Evolutionary conservation across 2,797 vertebrate species (phyloP).

Genomic region (Sebastes matsubarae): DNA sequence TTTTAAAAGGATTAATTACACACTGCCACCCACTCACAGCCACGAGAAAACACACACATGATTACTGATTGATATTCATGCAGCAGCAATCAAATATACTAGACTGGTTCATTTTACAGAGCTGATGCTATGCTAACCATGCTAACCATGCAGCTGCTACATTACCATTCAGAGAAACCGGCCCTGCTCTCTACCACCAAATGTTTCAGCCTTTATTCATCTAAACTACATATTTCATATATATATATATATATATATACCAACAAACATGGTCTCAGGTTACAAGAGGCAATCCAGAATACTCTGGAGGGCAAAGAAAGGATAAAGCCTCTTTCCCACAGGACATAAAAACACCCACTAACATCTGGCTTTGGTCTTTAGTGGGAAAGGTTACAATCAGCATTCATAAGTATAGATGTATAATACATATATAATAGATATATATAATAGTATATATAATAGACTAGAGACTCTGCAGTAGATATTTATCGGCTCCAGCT

Average conservation of each 20-base stretch:
- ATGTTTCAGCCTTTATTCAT: not conserved
- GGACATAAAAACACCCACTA: too few relatives aligned
- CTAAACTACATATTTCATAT: not conserved
- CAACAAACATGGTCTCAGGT: not conserved
- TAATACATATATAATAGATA: too few relatives aligned
- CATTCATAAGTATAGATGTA: too few relatives aligned
- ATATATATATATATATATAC: not conserved
- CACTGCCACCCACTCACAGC: slow-evolving; percentile 1
- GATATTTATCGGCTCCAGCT: too few relatives aligned
- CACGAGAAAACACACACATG: not conserved
- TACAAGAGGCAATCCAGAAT: not conserved
- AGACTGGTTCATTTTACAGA: not conserved
- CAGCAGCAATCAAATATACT: not conserved
- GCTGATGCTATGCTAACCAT: not conserved
- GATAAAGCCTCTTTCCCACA: too few relatives aligned
- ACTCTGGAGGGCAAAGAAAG: not conserved
- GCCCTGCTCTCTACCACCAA: not conserved
- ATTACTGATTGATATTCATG: slow-evolving; percentile 16
- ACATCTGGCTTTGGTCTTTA: too few relatives aligned
- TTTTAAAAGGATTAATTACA: slow-evolving; percentile 56
- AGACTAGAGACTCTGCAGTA: too few relatives aligned
- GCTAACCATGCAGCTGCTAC: not conserved
- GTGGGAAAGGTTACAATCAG: too few relatives aligned
- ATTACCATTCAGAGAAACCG: not conserved
- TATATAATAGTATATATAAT: too few relatives aligned